Conservation (phyloP, 2,113 vertebrate species). For the Platysternon megacephalum region DNA sequence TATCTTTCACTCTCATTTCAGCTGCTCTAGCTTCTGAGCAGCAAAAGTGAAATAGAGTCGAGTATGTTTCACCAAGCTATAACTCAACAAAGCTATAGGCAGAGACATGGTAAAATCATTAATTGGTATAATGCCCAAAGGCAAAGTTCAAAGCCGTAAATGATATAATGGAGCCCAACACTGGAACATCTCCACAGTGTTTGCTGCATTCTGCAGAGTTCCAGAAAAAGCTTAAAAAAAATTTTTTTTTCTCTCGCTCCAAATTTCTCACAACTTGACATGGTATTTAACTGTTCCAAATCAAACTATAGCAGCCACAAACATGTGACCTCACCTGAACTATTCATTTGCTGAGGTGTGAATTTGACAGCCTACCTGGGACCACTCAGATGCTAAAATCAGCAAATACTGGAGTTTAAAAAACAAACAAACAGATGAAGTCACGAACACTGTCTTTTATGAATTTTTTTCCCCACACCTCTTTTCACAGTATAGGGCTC, state of each 20-base stretch:
- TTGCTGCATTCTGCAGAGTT: fast-evolving
- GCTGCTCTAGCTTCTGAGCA: neutral
- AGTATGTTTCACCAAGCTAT: neutral
- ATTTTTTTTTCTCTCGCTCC: neutral
- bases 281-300: neutral
- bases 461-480: neutral
- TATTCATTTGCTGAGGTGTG: neutral
- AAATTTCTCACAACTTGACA: neutral
- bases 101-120: neutral
- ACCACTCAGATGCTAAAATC: neutral
- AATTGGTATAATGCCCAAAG: neutral
- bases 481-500: neutral
- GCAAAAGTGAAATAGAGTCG: neutral
- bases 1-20: neutral
- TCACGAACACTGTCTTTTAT: fast-evolving
- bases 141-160: neutral
- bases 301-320: neutral
- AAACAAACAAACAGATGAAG: neutral
- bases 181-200: neutral
- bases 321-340: neutral
- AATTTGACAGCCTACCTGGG: neutral
- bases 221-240: neutral
- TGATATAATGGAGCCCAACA: neutral
- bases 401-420: neutral
- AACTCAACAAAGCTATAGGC: neutral